Base-by-base conservation (phyloP, 2,888 invertebrate genomes). In the Xestoiulus laeticollis region DNA sequence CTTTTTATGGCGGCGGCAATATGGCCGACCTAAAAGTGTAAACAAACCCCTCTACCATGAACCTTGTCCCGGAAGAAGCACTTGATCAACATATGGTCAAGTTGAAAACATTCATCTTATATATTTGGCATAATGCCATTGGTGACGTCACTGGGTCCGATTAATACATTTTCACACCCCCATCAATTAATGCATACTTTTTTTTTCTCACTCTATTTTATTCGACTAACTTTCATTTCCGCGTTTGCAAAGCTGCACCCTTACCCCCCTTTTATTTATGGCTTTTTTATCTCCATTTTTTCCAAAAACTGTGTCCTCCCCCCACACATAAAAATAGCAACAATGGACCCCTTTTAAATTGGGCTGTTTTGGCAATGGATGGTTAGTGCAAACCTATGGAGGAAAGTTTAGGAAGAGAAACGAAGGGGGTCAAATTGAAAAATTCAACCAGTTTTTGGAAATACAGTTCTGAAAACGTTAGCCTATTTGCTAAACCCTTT, bases 1-100 rank as follows among this genome's bases (percentile, higher is more conserved):
- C 78, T 78, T 78, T 78, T 38, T 78, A 78, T 78, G 78, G 78
- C n/a, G 59, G n/a, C 59, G 59, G 59, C 78, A 78, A 78, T 78
- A 78, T 78, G 78, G 78, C 78, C 78, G 78, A 78, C 78, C 26
- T 6, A 4, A 78, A 78, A 30, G 30, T 30, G 78, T 78, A 78
- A 78, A 78, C 78, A 78, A 78, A 78, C 78, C 68, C 68, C 26
- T 68, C 68, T 26, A 26, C 68, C 78, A 78, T 78, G 78, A 78
- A 78, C 78, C 78, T 30, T 78, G 78, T 78, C 78, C 78, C 78
- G 78, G 78, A 78, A 78, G 78, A 78, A 78, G 30, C 78, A 78
- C 78, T 78, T 78, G 30, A 78, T 78, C 78, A 26, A 78, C 78
- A 78, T 78, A 78, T 78, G 78, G 78, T 78, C 78, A 78, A 78